phyloP scores from a whole-genome alignment of 2,113 vertebrate species.

The Furnarius figulus region DNA sequence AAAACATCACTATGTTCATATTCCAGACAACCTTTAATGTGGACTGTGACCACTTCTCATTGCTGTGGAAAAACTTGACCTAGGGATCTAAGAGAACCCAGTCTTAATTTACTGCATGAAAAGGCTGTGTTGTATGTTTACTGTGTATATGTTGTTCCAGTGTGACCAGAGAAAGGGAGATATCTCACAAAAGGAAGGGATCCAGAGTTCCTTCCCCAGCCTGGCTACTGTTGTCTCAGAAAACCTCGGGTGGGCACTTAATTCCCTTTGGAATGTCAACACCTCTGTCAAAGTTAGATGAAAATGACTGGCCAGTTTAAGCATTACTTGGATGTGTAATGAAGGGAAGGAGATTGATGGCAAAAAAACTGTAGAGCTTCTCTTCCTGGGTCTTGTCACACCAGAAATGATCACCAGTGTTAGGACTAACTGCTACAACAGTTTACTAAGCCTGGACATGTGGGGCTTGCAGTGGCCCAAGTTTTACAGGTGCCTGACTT shows the following conservation, averaged over 20 bases:
- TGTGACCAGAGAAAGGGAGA: neutral
- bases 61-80: neutral
- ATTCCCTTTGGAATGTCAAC: neutral
- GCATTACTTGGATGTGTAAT: neutral
- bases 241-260: neutral
- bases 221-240: neutral
- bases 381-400: neutral
- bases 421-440: neutral
- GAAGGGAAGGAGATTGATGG: neutral
- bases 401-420: neutral
- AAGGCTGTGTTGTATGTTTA: neutral
- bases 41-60: neutral
- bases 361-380: neutral
- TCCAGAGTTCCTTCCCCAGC: neutral
- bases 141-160: neutral
- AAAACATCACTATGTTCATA: neutral
- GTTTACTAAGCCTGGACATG: neutral
- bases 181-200: neutral
- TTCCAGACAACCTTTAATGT: neutral
- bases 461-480: neutral
- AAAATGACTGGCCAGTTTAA: neutral
- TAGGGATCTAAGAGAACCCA: neutral
- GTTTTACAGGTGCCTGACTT: neutral
- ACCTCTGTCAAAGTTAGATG: neutral
- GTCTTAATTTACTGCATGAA: neutral